Base-by-base conservation (phyloP, 2,888 invertebrate species). In the Chironomus riparius region DNA sequence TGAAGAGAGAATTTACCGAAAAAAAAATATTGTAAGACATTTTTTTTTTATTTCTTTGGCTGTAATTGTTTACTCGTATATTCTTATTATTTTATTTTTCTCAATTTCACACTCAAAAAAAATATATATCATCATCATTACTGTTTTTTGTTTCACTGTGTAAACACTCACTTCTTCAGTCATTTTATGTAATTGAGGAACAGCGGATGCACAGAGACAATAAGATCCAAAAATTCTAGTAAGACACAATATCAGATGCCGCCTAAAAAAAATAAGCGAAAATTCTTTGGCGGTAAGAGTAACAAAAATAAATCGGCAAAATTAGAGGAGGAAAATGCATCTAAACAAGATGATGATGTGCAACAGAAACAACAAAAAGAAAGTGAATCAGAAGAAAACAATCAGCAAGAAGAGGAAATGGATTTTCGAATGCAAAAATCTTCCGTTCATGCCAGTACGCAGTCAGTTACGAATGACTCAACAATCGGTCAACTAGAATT, bases 151-250 rank as follows among this genome's bases (percentile, higher is more conserved):
- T 56, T 18, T 18, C 18, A 15, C 15, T 56, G n/a, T 56, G 7
- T 56, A 56, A 50, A 15, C 38, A 69, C 61, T 76, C 38, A 69
- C 61, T 76, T 68, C 24, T 75, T 68, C 61, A 76, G 76, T 76
- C 24, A 38, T 21, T 76, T 76, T 69, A 69, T 69, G 76, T 76
- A 69, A 76, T 76, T 76, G 76, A 69, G 38, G 47, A 76, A 56
- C 24, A 48, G 76, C 69, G 68, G 68, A 69, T 76, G 76, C 76
- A n/a, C 12, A 70, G 18, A 15, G 38, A 38, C 10, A 38, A 38
- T 38, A 28, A 28, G 28, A 38, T 38, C 38, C 38, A 38, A 47
- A 28, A 62, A 21, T 62, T 65, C 65, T 21, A 65, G 38, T 38
- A 65, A 18, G 21, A 21, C 24, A 12, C 62, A 50, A 50, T 38